Evolutionary conservation across 2,888 invertebrate genomes (phyloP).

Genomic region (Xestia sexstrigata): DNA sequence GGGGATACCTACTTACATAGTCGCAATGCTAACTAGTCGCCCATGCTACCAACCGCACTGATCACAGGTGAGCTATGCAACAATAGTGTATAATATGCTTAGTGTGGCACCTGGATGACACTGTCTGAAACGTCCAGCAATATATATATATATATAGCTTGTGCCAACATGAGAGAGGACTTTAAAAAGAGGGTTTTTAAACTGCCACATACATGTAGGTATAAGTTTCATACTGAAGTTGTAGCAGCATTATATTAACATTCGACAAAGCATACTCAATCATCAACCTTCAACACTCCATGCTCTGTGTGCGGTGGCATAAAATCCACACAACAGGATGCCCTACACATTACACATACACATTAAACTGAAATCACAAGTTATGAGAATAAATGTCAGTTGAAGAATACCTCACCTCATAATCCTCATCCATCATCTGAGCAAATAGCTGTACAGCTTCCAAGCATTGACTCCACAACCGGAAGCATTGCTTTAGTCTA

Average conservation of each 20-base stretch:
- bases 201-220: background rate
- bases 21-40: background rate
- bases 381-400: background rate
- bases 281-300: background rate
- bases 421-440: background rate
- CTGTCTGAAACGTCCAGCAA: too few species aligned
- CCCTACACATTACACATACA: background rate
- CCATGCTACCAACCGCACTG: background rate
- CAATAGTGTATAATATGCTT: too few species aligned
- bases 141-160: too few species aligned
- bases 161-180: background rate
- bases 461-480: background rate
- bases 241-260: background rate
- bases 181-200: too few species aligned
- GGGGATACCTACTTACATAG: background rate
- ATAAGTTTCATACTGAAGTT: background rate
- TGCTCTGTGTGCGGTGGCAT: background rate
- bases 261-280: background rate
- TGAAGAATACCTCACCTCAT: background rate
- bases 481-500: background rate
- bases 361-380: background rate
- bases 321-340: background rate
- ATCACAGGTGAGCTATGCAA: background rate
- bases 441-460: background rate
- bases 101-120: too few species aligned